Evolutionary conservation across 2,113 vertebrate genomes (phyloP), one percentile per base, ranked within the genome.

Genomic region (Petrocephalus zakoni): DNA sequence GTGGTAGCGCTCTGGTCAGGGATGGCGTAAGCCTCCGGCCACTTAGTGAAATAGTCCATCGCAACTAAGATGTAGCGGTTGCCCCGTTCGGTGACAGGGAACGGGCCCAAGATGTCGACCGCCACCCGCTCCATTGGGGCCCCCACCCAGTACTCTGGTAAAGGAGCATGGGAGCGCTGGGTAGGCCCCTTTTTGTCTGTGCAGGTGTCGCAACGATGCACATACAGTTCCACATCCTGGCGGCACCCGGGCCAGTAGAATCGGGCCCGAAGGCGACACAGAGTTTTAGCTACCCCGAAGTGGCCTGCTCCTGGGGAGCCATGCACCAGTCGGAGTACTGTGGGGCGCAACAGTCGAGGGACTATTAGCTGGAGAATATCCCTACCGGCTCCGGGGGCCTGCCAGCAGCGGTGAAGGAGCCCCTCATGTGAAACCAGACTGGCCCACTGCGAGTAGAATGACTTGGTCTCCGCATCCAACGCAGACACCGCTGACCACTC

Each of bases 31-130:
- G 52, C 53, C 68, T 19, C 58, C 34, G 72, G 42, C 72, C 61
- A n/a, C 46, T 84, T 19, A 56, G 55, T 56, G 55, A 56, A 56
- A 56, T 56, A 56, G 55, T 56, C 55, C 55, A 56, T 56, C 55
- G 49, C 78, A 22, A 58, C 37, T 22, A 61, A 55, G 19, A 88
- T 42, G 78, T 82, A 82, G 78, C 78, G 78, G 78, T 82, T 82
- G 29, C 86, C 86, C 29, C n/a, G 11, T 29, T 87, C 86, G 1
- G 86, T 61, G 11, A 37, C 55, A 7, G 86, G 55, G 34, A 87
- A 61, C 2, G 53, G 85, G 11, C 85, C 85, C 52, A 87, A 11
- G 5, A 86, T 55, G 51, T 55, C 49, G 21, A 86, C 55, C 15
- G 55, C 55, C 3, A 2, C 42, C 42, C 42, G 42, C 42, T 42